Evolutionary conservation across 2,888 invertebrate species (phyloP), one percentile per base, ranked within the genome.

Genomic region (Pegoplata infirma): DNA sequence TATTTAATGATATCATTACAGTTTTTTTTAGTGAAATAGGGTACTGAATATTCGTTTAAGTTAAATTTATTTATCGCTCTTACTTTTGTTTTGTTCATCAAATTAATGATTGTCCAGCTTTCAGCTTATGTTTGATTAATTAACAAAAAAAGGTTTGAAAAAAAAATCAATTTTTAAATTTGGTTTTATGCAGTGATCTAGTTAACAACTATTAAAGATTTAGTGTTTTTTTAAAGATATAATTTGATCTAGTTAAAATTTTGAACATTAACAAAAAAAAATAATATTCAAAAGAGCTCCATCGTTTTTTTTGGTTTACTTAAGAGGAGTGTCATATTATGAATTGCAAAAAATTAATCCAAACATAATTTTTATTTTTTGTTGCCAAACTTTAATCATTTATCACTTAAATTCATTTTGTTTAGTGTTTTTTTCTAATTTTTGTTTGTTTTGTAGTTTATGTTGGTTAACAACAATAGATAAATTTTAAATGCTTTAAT

Each of bases 261-360:
- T 32, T 10, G 1, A 5, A 5, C 10, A 2, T 32, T 32, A 1
- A n/a, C 10, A 32, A 32, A 32, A 10, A 8, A n/a, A n/a, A n/a
- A n/a, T n/a, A 28, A 28, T 28, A 28, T 28, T 3, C 28, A 28
- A 28, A 28, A 28, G 32, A 32, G 32, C 32, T 32, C 3, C 8
- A 32, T 32, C 32, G 5, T 32, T 32, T 7, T 32, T 1, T n/a
- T n/a, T 32, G 8, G 0, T 32, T 32, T 32, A 12, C 32, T 32
- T 32, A 10, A 32, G 19, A 67, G 47, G 44, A 58, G 58, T 68
- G 56, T 36, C 47, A 58, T 58, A 36, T 28, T 21, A 58, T 58
- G 17, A 19, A 68, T 58, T 68, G 58, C 49, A 36, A 58, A 32
- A n/a, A 68, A 67, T 56, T 12, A 28, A 44, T 19, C 28, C 10